phyloP scores from a whole-genome alignment of 2,113 vertebrate genomes.

The Noctilio leporinus region DNA sequence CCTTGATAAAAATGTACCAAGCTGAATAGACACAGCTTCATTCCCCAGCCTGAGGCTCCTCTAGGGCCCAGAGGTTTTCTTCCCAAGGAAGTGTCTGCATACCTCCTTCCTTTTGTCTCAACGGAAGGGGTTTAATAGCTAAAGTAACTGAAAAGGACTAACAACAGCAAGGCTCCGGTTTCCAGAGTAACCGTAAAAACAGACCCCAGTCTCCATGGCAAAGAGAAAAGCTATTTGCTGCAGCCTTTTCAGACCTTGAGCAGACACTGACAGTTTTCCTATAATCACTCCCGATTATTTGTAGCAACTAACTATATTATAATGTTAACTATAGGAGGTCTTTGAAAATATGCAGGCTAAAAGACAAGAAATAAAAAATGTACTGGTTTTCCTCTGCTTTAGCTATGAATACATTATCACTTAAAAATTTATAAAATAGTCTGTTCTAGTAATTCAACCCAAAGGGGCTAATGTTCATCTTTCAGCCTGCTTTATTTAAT shows the following conservation, averaged over 20 bases:
- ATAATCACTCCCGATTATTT: conserved; percentile 90
- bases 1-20: background rate
- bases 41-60: conserved; percentile 65
- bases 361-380: conserved; percentile 53
- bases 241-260: conserved; percentile 92
- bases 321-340: conserved; percentile 83
- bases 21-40: conserved; percentile 54
- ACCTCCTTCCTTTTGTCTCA: conserved; percentile 95
- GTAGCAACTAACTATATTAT: conserved; percentile 87
- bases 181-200: conserved; percentile 98
- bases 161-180: conserved; percentile 90
- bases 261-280: conserved; percentile 90
- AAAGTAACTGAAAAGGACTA: conserved; percentile 91
- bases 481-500: background rate
- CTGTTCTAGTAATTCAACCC: conserved; percentile 53
- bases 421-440: conserved; percentile 66
- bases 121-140: conserved; percentile 92
- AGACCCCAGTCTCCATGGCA: conserved; percentile 93
- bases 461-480: background rate
- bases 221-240: conserved; percentile 93
- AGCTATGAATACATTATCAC: conserved; percentile 52
- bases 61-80: conserved; percentile 71
- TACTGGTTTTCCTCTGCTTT: conserved; percentile 45
- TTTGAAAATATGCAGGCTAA: conserved; percentile 74
- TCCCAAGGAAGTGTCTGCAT: conserved; percentile 78